Evolutionary conservation across 2,797 vertebrate genomes (phyloP), one percentile per base, ranked within the genome.

Genomic region (Manis pentadactyla): DNA sequence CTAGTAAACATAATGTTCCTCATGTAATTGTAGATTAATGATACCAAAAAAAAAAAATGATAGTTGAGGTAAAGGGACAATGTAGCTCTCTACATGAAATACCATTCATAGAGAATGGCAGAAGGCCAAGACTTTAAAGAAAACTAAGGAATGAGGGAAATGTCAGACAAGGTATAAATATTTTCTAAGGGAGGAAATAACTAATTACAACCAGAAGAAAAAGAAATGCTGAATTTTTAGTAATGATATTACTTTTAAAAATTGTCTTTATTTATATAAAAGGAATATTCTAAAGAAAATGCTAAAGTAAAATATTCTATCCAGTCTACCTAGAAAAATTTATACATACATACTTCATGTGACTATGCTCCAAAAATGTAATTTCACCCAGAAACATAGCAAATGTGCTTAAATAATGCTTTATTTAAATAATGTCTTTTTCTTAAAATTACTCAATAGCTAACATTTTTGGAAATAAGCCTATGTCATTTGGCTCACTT

Each of bases 401-500:
- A 85, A 94, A 42, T 57, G 82, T 71, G 49, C 66, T 75, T 81
- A 84, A 42, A 49, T 25, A 91, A 92, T 82, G n/a, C 46, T 94
- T 75, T 88, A 46, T 46, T 46, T 46, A 46, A 46, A 46, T 8
- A 89, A 63, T 81, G 27, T 69, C 85, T 92, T 82, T 81, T 57
- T 87, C 37, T 69, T 68, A 89, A 92, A 90, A 92, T 86, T 94
- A 94, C 55, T 75, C 68, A 7, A 81, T 27, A 92, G 66, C 73
- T 75, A 81, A 94, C 63, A 87, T 42, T 84, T 68, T 64, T 92
- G 61, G 61, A 96, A 92, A 74, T 95, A 81, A 94, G 79, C 34
- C 74, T 81, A 59, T 91, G 27, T 71, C 66, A 90, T 90, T 92
- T 92, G 51, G 66, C 85, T 97, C 59, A 94, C 51, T 79, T 68